Evolutionary conservation across 2,797 vertebrate genomes (phyloP).

Genomic region (Garrulus glandarius): DNA sequence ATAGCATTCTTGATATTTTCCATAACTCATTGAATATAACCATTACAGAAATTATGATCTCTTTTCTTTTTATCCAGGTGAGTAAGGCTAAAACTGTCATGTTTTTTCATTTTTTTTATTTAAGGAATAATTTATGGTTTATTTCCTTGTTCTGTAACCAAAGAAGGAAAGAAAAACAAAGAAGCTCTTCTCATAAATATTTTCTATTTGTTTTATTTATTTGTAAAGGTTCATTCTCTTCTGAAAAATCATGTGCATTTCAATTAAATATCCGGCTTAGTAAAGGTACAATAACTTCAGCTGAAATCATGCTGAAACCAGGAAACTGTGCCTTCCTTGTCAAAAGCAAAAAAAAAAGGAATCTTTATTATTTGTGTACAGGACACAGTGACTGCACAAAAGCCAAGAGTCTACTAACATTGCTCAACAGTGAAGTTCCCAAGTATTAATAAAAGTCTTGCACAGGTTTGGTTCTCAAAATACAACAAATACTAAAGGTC

Average conservation of each 20-base stretch:
- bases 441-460: not conserved
- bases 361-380: not conserved
- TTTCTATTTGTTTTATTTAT: not conserved
- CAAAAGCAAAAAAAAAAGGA: not conserved
- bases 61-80: not conserved
- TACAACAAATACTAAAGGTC: not conserved
- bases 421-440: constrained; percentile 10
- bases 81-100: not conserved
- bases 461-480: not conserved
- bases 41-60: not conserved
- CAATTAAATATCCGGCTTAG: not conserved
- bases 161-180: not conserved
- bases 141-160: not conserved
- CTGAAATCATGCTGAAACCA: not conserved
- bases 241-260: not conserved
- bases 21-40: not conserved
- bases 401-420: not conserved
- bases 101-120: not conserved
- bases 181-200: not conserved
- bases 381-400: not conserved
- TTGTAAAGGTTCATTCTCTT: not conserved
- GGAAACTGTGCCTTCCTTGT: not conserved
- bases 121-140: not conserved
- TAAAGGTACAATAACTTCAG: not conserved
- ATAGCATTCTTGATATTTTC: not conserved